Evolutionary conservation across 2,113 vertebrate genomes (phyloP).

Genomic region (Chloropsis hardwickii): DNA sequence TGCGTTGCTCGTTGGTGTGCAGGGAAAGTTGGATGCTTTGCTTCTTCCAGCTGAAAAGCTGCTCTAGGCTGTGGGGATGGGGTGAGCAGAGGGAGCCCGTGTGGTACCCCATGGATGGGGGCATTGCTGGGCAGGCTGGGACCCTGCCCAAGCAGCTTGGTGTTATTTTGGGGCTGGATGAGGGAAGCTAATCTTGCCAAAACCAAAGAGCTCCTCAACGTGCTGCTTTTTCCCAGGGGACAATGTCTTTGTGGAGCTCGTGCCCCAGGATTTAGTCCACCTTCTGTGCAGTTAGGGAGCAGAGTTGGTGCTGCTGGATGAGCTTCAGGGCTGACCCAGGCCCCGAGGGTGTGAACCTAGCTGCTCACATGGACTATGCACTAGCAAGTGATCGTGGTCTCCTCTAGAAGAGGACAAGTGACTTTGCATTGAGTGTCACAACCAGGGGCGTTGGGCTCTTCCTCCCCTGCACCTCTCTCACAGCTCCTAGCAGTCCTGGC

Average conservation of each 20-base stretch:
- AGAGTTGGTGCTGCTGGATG: neutral
- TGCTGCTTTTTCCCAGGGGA: neutral
- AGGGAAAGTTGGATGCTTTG: neutral
- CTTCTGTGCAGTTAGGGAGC: neutral
- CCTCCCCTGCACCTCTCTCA: neutral
- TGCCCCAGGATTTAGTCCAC: neutral
- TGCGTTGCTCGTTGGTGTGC: rapidly evolving
- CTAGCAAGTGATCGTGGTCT: rapidly evolving
- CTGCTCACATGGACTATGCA: neutral
- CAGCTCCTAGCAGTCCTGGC: neutral
- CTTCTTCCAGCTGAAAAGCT: neutral
- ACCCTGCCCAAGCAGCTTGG: rapidly evolving
- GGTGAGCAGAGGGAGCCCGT: rapidly evolving
- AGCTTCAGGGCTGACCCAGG: neutral
- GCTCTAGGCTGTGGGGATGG: neutral
- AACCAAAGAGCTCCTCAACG: neutral
- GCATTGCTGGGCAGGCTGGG: neutral
- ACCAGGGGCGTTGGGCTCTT: neutral
- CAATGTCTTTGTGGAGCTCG: rapidly evolving
- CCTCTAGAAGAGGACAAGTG: neutral
- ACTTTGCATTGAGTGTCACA: neutral
- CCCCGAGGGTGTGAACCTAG: neutral
- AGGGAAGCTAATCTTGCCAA: neutral
- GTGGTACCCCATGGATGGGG: rapidly evolving
- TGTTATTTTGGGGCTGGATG: neutral